Evolutionary conservation across 1,140 invertebrate genomes (phyloP).

Genomic region (Orius insidiosus): DNA sequence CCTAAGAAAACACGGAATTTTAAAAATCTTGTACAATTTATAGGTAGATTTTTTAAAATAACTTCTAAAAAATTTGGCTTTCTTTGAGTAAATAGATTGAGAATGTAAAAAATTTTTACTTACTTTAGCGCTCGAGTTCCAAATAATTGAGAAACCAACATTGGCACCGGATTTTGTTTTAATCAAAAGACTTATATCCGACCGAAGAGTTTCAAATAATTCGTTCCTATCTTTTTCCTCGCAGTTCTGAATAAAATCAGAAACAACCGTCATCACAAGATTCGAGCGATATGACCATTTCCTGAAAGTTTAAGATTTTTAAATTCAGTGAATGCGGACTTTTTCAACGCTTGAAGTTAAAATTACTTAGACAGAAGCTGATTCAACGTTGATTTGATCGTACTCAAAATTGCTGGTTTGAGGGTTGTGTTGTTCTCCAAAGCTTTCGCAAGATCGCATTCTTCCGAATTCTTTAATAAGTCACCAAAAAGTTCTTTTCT

Average conservation of each 20-base stretch:
- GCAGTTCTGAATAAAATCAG: constrained; percentile 62
- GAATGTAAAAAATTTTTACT: no score
- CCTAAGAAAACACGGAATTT: no score
- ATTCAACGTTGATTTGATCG: constrained; percentile 49
- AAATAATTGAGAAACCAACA: constrained; percentile 65
- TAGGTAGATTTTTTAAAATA: no score
- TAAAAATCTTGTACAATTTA: no score
- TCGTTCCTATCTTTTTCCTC: constrained; percentile 43
- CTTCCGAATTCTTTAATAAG: constrained; percentile 38
- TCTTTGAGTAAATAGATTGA: no score
- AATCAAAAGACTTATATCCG: constrained; percentile 55
- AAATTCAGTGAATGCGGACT: no score
- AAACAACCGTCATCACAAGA: constrained; percentile 59
- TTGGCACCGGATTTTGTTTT: constrained; percentile 67
- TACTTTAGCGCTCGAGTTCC: constrained; percentile 28
- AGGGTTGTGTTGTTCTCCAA: constrained; percentile 42
- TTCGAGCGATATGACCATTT: constrained; percentile 26
- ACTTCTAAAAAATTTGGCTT: no score
- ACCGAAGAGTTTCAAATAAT: constrained; percentile 50
- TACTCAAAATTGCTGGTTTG: constrained; percentile 47
- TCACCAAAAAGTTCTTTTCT: constrained; percentile 66
- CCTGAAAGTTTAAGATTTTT: constrained; percentile 12
- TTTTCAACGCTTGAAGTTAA: no score
- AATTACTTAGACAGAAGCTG: constrained; percentile 46
- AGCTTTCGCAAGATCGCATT: constrained; percentile 39